Evolutionary conservation across 2,888 invertebrate species (phyloP).

Genomic region (Molorchus minor): DNA sequence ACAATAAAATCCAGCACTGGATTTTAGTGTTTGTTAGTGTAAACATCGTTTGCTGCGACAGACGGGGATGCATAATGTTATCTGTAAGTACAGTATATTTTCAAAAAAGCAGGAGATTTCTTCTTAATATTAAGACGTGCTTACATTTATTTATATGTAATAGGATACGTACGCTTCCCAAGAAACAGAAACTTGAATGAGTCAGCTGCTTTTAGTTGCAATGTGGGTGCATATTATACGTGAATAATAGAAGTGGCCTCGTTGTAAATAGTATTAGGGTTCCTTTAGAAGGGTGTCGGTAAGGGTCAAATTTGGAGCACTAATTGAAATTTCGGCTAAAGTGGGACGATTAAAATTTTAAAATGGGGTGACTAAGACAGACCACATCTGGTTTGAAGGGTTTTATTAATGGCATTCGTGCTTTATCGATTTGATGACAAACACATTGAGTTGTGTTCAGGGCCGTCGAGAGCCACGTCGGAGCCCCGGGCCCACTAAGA

Average conservation of each 20-base stretch:
- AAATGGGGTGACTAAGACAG: slow-evolving; percentile 13
- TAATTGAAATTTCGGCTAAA: slow-evolving; percentile 27
- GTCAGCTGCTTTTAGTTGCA: slow-evolving; percentile 11
- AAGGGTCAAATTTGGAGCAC: slow-evolving; percentile 5
- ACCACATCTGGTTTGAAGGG: slow-evolving; percentile 17
- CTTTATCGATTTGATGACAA: slow-evolving; percentile 10
- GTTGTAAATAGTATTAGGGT: slow-evolving; percentile 16
- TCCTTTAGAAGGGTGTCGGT: slow-evolving; percentile 13
- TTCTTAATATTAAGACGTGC: slow-evolving; percentile 1
- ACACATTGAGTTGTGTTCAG: too few species aligned
- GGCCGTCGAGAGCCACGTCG: too few species aligned
- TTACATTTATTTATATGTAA: not conserved
- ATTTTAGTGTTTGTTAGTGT: too few species aligned
- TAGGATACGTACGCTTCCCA: not conserved
- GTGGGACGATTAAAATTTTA: slow-evolving; percentile 21
- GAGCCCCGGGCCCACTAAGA: too few species aligned
- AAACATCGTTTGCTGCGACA: too few species aligned
- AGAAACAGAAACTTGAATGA: slow-evolving; percentile 18
- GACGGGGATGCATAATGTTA: too few species aligned
- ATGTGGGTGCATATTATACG: slow-evolving; percentile 18
- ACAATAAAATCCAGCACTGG: too few species aligned
- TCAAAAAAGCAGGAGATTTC: not conserved
- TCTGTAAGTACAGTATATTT: too few species aligned
- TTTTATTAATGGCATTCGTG: slow-evolving; percentile 2
- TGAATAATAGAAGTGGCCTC: not conserved